These are phyloP conservation scores for Labrus mixtus DNA, from an alignment of 2,113 vertebrate genomes.

Conservation along the genomic window DNA sequence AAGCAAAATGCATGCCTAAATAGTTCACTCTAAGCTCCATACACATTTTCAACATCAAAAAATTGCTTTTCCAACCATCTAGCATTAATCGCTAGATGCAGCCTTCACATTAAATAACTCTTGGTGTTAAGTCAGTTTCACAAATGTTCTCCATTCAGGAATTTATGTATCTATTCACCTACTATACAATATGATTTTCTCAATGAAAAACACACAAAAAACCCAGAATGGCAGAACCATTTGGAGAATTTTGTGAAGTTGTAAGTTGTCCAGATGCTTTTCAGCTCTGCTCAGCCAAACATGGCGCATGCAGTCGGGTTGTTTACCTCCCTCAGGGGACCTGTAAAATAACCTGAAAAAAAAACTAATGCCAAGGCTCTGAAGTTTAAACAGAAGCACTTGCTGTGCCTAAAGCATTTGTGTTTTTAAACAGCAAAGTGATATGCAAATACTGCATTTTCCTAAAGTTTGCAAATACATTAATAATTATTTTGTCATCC, in stretches of 20 bases:
- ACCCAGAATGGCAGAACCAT: neutral
- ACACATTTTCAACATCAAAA: neutral
- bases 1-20: neutral
- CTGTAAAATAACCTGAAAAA: constrained; percentile 8
- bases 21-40: neutral
- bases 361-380: neutral
- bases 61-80: neutral
- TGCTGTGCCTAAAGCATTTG: too few relatives aligned
- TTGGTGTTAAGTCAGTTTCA: neutral
- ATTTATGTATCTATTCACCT: constrained; percentile 7
- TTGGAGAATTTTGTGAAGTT: constrained; percentile 11
- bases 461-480: too few relatives aligned
- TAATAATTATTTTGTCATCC: too few relatives aligned
- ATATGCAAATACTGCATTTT: neutral
- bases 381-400: neutral
- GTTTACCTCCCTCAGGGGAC: constrained; percentile 9
- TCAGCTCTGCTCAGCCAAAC: constrained; percentile 15
- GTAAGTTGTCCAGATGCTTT: constrained; percentile 18
- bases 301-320: neutral
- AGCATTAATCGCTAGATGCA: neutral
- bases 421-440: neutral
- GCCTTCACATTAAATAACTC: neutral
- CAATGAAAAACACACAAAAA: neutral
- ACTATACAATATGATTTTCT: neutral
- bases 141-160: constrained; percentile 7